These are phyloP conservation scores for Cataglyphis albicans DNA, from an alignment of 2,888 invertebrate genomes.

Conservation along the genomic window DNA sequence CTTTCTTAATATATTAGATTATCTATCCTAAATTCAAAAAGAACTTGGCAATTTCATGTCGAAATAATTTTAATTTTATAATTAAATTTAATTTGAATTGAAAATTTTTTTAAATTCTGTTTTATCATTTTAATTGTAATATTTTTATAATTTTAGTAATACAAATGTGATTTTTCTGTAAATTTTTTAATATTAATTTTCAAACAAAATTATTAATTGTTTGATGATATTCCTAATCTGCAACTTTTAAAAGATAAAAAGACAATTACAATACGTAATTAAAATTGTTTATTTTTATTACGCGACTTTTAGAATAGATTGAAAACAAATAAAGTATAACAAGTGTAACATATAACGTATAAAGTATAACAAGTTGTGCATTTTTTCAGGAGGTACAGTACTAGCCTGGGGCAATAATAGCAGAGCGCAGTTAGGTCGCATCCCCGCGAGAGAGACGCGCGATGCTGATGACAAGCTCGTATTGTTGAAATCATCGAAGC, in stretches of 20 bases:
- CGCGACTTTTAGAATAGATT: not conserved
- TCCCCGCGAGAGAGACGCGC: slow-evolving; percentile 87
- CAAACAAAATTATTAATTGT: not conserved
- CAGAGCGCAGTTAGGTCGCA: slow-evolving; percentile 88
- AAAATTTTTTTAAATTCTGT: not conserved
- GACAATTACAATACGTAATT: not conserved
- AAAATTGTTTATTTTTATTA: not conserved
- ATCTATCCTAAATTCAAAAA: not conserved
- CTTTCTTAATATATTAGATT: not conserved
- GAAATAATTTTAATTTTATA: not conserved
- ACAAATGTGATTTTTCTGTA: not conserved
- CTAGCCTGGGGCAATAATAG: slow-evolving; percentile 93
- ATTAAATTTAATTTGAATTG: slow-evolving; percentile 9
- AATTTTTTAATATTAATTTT: not conserved
- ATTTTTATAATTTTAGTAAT: not conserved
- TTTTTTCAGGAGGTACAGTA: slow-evolving; percentile 87
- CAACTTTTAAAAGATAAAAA: not conserved
- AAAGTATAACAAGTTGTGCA: not conserved
- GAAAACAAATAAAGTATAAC: not conserved
- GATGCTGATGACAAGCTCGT: slow-evolving; percentile 88
- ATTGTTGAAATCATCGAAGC: slow-evolving; percentile 90
- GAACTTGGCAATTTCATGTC: not conserved
- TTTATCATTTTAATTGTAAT: not conserved
- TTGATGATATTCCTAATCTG: not conserved
- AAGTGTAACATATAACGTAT: not conserved